phyloP scores from a whole-genome alignment of 2,888 invertebrate genomes.

The Erebia palarica region DNA sequence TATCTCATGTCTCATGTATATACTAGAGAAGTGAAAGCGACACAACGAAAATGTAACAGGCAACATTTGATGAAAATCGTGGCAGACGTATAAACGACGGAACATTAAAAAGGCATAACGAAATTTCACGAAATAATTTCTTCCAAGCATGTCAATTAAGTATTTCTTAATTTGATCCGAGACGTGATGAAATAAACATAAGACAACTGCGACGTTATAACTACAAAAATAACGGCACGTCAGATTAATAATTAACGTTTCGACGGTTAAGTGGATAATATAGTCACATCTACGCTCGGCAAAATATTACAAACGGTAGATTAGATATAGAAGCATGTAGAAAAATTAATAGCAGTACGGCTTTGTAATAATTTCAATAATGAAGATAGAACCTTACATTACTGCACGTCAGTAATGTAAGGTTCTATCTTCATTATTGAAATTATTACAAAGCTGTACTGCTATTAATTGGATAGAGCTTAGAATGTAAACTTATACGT shows the following conservation, averaged over 20 bases:
- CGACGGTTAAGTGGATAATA: not conserved
- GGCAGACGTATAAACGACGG: not conserved
- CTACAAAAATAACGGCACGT: slow-evolving; percentile 11
- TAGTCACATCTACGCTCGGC: slow-evolving; percentile 2
- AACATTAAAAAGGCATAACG: not conserved
- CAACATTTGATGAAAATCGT: not conserved
- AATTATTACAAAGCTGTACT: too few species aligned
- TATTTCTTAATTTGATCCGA: slow-evolving; percentile 15
- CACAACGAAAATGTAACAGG: not conserved
- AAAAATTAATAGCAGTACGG: not conserved
- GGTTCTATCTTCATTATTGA: not conserved
- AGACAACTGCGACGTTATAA: slow-evolving; percentile 4
- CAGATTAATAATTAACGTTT: slow-evolving; percentile 14
- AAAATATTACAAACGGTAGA: not conserved
- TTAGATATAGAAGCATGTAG: not conserved
- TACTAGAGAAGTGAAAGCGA: not conserved
- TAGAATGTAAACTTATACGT: not conserved
- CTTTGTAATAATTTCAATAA: not conserved
- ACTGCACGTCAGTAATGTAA: not conserved
- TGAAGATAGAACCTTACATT: not conserved
- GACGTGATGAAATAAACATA: slow-evolving; percentile 3
- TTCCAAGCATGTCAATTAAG: not conserved
- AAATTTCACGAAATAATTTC: not conserved
- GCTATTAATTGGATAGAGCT: not conserved
- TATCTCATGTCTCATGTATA: not conserved